A percentile compares a stretch with the other conserved stretches of the same genome.
These are phyloP conservation scores for Anabacerthia variegaticeps DNA, from an alignment of 2,797 vertebrate genomes.

Conservation along the genomic window DNA sequence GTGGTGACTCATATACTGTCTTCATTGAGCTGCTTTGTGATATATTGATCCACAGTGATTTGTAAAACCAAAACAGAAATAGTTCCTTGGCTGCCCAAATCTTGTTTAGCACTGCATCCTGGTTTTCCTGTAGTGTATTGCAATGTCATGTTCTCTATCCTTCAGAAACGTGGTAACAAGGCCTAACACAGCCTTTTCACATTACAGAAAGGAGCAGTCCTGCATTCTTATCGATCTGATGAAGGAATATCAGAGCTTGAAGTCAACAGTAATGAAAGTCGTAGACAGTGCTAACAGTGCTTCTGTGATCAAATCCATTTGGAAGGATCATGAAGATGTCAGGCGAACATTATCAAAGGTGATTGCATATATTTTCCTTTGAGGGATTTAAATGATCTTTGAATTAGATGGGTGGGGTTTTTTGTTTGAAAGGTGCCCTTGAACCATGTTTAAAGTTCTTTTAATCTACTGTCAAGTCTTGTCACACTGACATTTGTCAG, in stretches of 20 bases:
- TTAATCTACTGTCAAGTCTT: not conserved
- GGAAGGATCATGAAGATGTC: slow-evolving; percentile 88
- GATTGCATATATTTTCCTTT: slow-evolving; percentile 30
- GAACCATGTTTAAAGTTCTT: not conserved
- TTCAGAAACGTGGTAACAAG: not conserved
- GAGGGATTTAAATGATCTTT: not conserved
- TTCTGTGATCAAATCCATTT: slow-evolving; percentile 79
- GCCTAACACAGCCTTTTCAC: not conserved
- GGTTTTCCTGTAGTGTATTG: not conserved
- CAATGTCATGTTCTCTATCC: not conserved
- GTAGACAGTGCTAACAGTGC: slow-evolving; percentile 83
- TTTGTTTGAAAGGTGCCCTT: not conserved
- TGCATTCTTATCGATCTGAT: slow-evolving; percentile 84
- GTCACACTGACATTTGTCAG: not conserved
- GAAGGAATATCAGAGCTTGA: slow-evolving; percentile 85
- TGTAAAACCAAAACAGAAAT: not conserved
- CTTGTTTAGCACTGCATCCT: not conserved
- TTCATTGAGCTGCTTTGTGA: not conserved
- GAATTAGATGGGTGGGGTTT: not conserved
- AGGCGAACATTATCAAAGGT: slow-evolving; percentile 86
- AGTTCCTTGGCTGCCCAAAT: not conserved
- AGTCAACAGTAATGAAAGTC: slow-evolving; percentile 78
- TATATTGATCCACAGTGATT: not conserved
- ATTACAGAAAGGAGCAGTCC: slow-evolving; percentile 88
- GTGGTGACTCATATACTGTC: not conserved